A percentile compares a stretch with the other conserved stretches of the same genome.
Conservation (phyloP, 2,888 invertebrate species). For the Rhagium mordax region DNA sequence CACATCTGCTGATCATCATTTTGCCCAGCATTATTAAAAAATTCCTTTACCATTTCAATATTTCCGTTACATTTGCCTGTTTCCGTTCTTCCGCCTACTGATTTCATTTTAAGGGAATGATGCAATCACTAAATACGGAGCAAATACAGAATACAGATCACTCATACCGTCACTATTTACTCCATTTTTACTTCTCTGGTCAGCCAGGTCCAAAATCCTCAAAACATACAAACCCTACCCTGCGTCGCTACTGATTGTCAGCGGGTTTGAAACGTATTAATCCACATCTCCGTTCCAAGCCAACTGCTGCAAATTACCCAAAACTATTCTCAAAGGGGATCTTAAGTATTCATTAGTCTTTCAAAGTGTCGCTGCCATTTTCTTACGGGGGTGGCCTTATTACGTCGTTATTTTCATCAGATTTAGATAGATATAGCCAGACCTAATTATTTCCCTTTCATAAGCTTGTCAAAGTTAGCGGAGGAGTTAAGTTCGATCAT, state of each 20-base stretch:
- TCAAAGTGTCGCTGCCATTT: not conserved
- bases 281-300: not conserved
- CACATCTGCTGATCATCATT: no score
- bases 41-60: no score
- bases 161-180: no score
- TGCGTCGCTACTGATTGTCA: not conserved
- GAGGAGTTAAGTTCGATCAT: not conserved
- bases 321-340: not conserved
- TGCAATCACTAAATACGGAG: no score
- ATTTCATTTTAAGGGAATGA: no score
- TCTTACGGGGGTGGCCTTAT: not conserved
- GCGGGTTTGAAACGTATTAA: not conserved
- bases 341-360: not conserved
- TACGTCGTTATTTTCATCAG: not conserved
- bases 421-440: not conserved
- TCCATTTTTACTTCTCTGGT: no score
- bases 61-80: no score
- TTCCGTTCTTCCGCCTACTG: no score
- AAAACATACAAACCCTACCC: not conserved
- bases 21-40: no score
- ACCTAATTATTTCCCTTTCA: not conserved
- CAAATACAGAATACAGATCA: no score
- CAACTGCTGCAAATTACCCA: not conserved
- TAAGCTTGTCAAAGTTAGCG: not conserved
- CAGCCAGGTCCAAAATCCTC: no score